Evolutionary conservation across 2,888 invertebrate species (phyloP), one percentile per base, ranked within the genome.

Genomic region (Drosophila parthenogenetica): DNA sequence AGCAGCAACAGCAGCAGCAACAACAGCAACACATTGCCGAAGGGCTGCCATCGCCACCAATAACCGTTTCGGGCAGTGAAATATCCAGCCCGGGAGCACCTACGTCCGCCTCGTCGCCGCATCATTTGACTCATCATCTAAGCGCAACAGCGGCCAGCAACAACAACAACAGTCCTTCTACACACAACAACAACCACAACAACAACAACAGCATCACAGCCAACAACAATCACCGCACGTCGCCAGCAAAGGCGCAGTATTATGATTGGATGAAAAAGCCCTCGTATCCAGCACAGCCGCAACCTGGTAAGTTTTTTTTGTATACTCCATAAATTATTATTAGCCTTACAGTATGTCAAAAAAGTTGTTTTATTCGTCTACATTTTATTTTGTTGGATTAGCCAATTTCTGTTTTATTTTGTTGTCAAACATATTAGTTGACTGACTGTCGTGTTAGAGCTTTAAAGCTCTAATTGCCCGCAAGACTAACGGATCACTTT

Each of bases 181-280:
- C 87, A 17, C 85, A 85, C 63, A 85, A 81, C 62, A 79, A 82
- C 63, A 85, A 81, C 60, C 78, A 57, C 16, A 81, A 82, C 19
- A 79, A 77, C 39, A 82, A 78, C 59, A 89, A 77, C 51, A 87
- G 64, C 51, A 67, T 72, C 19, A 70, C 81, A 39, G 62, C 55
- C 37, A 81, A 79, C 50, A 87, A 79, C 69, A 81, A 81, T 46
- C 82, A 94, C 90, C 93, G 85, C 79, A 74, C 79, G 46, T 94
- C 95, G 40, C 95, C 96, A 29, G 94, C 95, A 17, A 94, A 97
- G 77, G 97, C 97, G 0, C 97, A 95, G 91, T 91, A 89, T 62
- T 98, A 95, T 91, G 97, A 97, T 86, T 98, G 98, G 98, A 97
- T 98, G 95, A 97, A 96, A 92, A 97, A 97, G 91, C 95, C 96